Evolutionary conservation across 2,113 vertebrate genomes (phyloP), one percentile per base, ranked within the genome.

Genomic region (Australoheros scitulus): DNA sequence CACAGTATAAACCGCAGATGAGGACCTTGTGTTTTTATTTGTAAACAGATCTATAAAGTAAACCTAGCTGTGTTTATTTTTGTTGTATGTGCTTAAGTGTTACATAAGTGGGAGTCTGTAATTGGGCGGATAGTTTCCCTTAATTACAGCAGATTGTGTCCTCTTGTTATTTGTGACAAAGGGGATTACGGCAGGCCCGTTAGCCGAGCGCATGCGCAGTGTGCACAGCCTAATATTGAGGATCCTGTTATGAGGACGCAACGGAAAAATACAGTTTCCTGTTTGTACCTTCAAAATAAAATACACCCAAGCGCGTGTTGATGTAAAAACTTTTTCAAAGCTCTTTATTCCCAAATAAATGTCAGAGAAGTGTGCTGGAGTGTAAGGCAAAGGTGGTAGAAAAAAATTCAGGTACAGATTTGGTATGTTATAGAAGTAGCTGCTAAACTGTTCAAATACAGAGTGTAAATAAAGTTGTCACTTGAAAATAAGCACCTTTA

Each of bases 131-230:
- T 87, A 80, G n/a, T 41, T 86, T 84, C 29, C 60, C 68, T 79
- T 89, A 90, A 91, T 92, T 77, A 82, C 70, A 70, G 43, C 63
- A 87, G 81, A 85, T 87, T 76, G 87, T 78, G 80, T 81, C 82
- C 87, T 91, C 75, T 70, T 80, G 63, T 87, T 91, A 68, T 90
- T 87, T 92, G 72, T 91, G 59, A 86, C 84, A 86, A 82, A 87
- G 72, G 43, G 72, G 80, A 90, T 93, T 90, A 90, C 41, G 61
- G 85, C 61, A 81, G 89, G 86, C 59, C 83, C 68, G 59, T 57
- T 63, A 32, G 43, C 3, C 47, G 1, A 2, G 93, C 94, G 91
- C 95, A 93, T 94, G 94, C 93, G 86, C 92, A 92, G 79, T 91
- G 76, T 20, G 38, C n/a, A 82, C 58, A 29, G 57, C 3, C 61